phyloP scores from a whole-genome alignment of 2,797 vertebrate species.

The Liparis tanakae region DNA sequence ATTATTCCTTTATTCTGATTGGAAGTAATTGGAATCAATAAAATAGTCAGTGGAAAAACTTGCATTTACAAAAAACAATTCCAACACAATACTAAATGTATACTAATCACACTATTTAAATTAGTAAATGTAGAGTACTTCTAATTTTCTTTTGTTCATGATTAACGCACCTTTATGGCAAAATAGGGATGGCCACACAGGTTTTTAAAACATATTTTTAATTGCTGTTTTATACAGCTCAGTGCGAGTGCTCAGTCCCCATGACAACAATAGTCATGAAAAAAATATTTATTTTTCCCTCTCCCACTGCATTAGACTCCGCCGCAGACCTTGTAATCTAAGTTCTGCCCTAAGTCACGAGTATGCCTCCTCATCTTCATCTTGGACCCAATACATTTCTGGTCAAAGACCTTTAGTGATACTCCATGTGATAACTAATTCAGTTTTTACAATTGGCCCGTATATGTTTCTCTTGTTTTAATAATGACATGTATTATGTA shows the following conservation, averaged over 20 bases:
- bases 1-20: slow-evolving; percentile 1
- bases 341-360: slow-evolving; percentile 66
- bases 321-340: slow-evolving; percentile 69
- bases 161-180: background rate
- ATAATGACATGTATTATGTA: slow-evolving; percentile 6
- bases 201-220: slow-evolving; percentile 48
- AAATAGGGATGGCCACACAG: slow-evolving; percentile 31
- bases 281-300: slow-evolving; percentile 61
- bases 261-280: slow-evolving; percentile 64
- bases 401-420: slow-evolving; percentile 48
- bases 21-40: background rate
- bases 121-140: background rate
- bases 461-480: slow-evolving; percentile 12
- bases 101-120: background rate
- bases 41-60: background rate
- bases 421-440: slow-evolving; percentile 36
- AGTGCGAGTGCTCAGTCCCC: slow-evolving; percentile 54
- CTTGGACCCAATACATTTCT: slow-evolving; percentile 52
- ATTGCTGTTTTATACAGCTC: slow-evolving; percentile 49
- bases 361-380: slow-evolving; percentile 54
- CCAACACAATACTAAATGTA: background rate
- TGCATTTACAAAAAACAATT: background rate
- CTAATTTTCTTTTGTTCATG: background rate
- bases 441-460: slow-evolving; percentile 24
- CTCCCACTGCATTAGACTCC: slow-evolving; percentile 62